Percentiles rank a stretch among this genome's conserved stretches.
phyloP scores from a whole-genome alignment of 2,797 vertebrate species.

The Otolemur crassicaudatus region DNA sequence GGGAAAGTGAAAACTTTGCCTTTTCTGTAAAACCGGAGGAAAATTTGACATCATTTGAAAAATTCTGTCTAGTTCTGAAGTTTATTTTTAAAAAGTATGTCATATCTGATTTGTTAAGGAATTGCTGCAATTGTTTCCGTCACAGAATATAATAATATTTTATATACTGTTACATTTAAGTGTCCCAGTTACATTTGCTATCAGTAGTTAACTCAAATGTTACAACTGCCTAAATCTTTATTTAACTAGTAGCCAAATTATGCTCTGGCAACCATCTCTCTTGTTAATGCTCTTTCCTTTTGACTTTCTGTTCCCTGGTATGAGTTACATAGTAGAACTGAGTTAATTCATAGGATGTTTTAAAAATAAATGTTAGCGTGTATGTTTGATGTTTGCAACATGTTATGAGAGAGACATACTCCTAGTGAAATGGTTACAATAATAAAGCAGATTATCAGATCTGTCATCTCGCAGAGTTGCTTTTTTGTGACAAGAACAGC shows the following conservation, averaged over 20 bases:
- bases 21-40: background rate
- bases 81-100: slow-evolving; percentile 23
- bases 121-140: background rate
- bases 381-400: background rate
- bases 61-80: slow-evolving; percentile 14
- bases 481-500: background rate
- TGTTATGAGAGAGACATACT: background rate
- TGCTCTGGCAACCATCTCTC: background rate
- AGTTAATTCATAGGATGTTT: background rate
- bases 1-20: background rate
- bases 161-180: background rate
- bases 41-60: slow-evolving; percentile 12
- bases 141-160: slow-evolving; percentile 17
- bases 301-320: background rate
- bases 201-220: background rate
- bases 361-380: background rate
- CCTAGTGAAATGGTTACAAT: background rate
- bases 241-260: background rate
- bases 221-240: background rate
- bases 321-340: background rate
- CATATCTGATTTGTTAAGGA: background rate
- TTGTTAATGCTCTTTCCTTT: background rate
- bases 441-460: background rate
- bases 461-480: background rate
- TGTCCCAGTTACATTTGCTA: background rate